Percentiles rank a stretch among this genome's conserved stretches.
These are phyloP conservation scores for Ischnus inquisitorius DNA, from an alignment of 2,888 invertebrate genomes.

Conservation along the genomic window DNA sequence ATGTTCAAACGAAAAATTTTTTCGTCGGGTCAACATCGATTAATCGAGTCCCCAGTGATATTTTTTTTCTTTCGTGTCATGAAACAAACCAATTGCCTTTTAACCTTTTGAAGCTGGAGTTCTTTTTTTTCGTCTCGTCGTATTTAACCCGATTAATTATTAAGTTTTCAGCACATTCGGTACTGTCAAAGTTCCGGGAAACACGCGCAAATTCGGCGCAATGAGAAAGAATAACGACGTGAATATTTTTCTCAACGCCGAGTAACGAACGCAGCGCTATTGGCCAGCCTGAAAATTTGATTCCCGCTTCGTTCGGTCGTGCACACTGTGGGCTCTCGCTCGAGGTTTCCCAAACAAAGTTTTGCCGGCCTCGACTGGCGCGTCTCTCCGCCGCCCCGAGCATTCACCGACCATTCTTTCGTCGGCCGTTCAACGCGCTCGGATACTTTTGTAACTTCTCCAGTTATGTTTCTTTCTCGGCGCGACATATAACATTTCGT, in stretches of 20 bases:
- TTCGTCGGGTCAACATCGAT: too few species aligned
- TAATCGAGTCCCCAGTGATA: too few species aligned
- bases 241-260: not conserved
- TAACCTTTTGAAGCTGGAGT: too few species aligned
- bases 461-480: not conserved
- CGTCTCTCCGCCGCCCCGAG: slow-evolving; percentile 40
- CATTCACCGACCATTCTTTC: slow-evolving; percentile 55
- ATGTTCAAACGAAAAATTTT: too few species aligned
- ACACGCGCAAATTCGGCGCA: not conserved
- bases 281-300: slow-evolving; percentile 67
- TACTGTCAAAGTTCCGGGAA: slow-evolving; percentile 2
- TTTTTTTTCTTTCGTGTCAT: not conserved
- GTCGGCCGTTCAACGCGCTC: slow-evolving; percentile 52
- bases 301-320: slow-evolving; percentile 53
- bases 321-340: slow-evolving; percentile 56
- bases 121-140: too few species aligned
- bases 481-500: slow-evolving; percentile 7
- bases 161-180: not conserved
- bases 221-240: not conserved
- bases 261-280: slow-evolving; percentile 32
- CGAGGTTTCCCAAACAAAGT: slow-evolving; percentile 67
- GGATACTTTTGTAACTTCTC: slow-evolving; percentile 48
- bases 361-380: slow-evolving; percentile 59
- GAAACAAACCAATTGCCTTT: not conserved
- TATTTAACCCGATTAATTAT: not conserved